phyloP scores from a whole-genome alignment of 2,113 vertebrate species.

The Columba janthina region DNA sequence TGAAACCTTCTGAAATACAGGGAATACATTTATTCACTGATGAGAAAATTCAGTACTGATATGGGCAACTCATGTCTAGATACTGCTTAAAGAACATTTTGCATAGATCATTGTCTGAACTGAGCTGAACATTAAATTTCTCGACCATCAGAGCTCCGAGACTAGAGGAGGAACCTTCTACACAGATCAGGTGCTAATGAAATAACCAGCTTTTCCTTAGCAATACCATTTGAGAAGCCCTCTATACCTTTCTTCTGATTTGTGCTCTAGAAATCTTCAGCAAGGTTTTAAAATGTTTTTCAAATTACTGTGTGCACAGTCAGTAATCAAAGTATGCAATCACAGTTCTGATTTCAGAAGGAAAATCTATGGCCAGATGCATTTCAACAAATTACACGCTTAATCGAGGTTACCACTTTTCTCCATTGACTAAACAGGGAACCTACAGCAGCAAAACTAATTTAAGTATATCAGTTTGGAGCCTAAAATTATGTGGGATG shows the following conservation, averaged over 20 bases:
- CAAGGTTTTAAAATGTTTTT: neutral
- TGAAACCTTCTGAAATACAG: neutral
- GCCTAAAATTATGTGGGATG: neutral
- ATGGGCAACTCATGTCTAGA: neutral
- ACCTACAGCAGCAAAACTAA: neutral
- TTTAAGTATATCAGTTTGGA: neutral
- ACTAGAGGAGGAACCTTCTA: accelerated
- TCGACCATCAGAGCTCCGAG: neutral
- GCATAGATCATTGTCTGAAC: neutral
- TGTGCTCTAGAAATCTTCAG: neutral
- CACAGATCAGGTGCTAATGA: neutral
- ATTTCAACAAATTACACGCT: neutral
- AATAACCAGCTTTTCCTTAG: neutral
- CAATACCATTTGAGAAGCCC: neutral
- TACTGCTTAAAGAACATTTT: neutral
- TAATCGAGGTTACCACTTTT: neutral
- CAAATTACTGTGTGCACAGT: neutral
- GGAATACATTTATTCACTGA: neutral
- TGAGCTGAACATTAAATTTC: neutral
- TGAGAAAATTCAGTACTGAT: neutral
- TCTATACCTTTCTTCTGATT: neutral
- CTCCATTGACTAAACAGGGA: neutral
- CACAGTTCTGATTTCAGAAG: neutral
- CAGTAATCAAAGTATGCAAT: neutral
- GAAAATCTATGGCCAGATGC: neutral